These are phyloP conservation scores for Himalopsyche tibetana DNA, from an alignment of 2,888 invertebrate genomes.

Conservation along the genomic window DNA sequence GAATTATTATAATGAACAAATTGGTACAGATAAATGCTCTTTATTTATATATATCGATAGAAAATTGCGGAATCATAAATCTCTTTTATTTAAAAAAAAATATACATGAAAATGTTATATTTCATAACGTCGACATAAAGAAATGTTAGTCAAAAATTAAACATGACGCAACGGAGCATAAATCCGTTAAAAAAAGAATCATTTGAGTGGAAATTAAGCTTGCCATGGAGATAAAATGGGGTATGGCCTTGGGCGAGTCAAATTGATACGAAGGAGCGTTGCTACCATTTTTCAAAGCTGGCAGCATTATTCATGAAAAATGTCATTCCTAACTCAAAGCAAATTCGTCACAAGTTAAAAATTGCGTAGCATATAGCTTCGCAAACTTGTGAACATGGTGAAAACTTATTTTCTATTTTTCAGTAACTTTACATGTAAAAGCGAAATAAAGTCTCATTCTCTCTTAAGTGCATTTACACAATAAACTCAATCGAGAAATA, in stretches of 20 bases:
- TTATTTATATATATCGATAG: too few relatives aligned
- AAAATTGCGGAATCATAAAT: too few relatives aligned
- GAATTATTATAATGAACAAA: too few relatives aligned
- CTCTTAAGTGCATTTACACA: too few relatives aligned
- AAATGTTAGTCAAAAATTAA: not conserved
- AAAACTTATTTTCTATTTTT: too few relatives aligned
- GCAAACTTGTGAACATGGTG: too few relatives aligned
- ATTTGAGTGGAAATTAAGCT: conserved; percentile 31
- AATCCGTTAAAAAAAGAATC: not conserved
- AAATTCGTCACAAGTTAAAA: conserved; percentile 25
- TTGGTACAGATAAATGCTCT: too few relatives aligned
- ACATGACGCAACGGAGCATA: conserved; percentile 2
- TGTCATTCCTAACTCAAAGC: conserved; percentile 29
- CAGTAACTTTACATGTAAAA: too few relatives aligned
- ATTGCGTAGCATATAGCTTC: too few relatives aligned
- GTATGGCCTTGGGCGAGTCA: conserved; percentile 11
- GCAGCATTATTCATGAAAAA: conserved; percentile 17
- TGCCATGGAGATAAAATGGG: not conserved
- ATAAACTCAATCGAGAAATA: too few relatives aligned
- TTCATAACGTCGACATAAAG: not conserved
- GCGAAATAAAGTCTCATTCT: too few relatives aligned
- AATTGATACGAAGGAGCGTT: not conserved
- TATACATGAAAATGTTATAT: not conserved
- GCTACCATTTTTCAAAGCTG: conserved; percentile 14
- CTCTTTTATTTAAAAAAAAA: not conserved